phyloP scores from a whole-genome alignment of 2,888 invertebrate genomes.

The Sminthurinus aureus region DNA sequence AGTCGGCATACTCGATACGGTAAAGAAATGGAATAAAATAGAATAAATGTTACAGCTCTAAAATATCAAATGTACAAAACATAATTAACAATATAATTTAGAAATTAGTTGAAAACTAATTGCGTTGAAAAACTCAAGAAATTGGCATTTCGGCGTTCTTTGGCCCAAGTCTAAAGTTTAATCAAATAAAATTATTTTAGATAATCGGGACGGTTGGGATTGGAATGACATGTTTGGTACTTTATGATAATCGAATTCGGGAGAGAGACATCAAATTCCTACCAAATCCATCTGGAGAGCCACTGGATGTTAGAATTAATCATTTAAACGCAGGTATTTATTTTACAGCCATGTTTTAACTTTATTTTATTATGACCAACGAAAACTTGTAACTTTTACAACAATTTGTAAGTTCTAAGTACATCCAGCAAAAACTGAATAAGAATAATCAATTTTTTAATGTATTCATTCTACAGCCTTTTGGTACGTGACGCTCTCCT shows the following conservation, averaged over 20 bases:
- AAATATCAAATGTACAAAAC: not conserved
- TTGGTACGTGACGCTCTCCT: conserved; percentile 35
- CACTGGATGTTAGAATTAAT: conserved; percentile 26
- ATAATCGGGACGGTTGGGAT: conserved; percentile 32
- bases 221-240: conserved; percentile 36
- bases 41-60: not conserved
- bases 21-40: conserved; percentile 4
- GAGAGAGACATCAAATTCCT: conserved; percentile 38
- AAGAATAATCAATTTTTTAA: not conserved
- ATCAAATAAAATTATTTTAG: conserved; percentile 8
- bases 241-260: conserved; percentile 34
- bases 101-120: not conserved
- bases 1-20: conserved; percentile 34
- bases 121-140: not conserved
- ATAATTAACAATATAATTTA: too few species aligned
- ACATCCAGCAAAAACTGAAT: too few species aligned
- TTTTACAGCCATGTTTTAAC: not conserved
- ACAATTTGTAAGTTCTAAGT: too few species aligned
- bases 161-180: not conserved
- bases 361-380: not conserved
- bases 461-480: conserved; percentile 33
- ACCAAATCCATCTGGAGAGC: conserved; percentile 26
- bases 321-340: conserved; percentile 32
- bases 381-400: too few species aligned
- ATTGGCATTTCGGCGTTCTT: not conserved